phyloP scores from a whole-genome alignment of 2,888 invertebrate species.

The Prostheceraeus crozeri region DNA sequence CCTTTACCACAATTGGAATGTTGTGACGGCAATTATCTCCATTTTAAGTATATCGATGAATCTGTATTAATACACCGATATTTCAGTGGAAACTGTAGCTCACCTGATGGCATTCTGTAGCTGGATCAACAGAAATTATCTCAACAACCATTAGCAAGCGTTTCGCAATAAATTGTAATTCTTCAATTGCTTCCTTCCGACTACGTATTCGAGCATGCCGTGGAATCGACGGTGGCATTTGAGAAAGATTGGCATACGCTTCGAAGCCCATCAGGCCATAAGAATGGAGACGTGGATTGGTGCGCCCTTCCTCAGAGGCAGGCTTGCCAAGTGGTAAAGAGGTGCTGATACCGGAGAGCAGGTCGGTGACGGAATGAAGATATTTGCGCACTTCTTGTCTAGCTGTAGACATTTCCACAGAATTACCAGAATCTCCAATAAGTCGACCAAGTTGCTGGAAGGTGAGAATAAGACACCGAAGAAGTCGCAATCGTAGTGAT shows the following conservation, averaged over 20 bases:
- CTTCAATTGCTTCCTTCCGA: constrained; percentile 67
- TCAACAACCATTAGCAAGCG: constrained; percentile 2
- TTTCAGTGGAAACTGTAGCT: too few species aligned
- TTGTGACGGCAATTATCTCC: too few species aligned
- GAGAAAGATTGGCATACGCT: constrained; percentile 84
- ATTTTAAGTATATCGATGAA: too few species aligned
- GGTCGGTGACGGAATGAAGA: neutral
- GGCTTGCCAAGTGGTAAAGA: constrained; percentile 30
- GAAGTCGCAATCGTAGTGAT: constrained; percentile 4
- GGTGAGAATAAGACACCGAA: constrained; percentile 15
- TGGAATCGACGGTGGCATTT: constrained; percentile 95
- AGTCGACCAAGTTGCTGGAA: neutral
- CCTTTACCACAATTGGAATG: too few species aligned
- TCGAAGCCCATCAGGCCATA: constrained; percentile 71
- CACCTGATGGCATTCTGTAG: neutral
- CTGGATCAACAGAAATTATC: constrained; percentile 1
- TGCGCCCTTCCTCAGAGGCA: constrained; percentile 9
- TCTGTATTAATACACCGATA: too few species aligned
- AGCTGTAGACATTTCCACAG: neutral
- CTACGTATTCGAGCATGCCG: constrained; percentile 75
- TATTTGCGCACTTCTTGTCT: constrained; percentile 12
- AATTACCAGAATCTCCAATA: neutral
- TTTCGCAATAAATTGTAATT: constrained; percentile 69
- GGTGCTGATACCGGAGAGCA: constrained; percentile 2
- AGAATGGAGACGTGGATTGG: constrained; percentile 23